Base-by-base conservation (phyloP, 2,888 invertebrate genomes). In the Cremastinae sp. region DNA sequence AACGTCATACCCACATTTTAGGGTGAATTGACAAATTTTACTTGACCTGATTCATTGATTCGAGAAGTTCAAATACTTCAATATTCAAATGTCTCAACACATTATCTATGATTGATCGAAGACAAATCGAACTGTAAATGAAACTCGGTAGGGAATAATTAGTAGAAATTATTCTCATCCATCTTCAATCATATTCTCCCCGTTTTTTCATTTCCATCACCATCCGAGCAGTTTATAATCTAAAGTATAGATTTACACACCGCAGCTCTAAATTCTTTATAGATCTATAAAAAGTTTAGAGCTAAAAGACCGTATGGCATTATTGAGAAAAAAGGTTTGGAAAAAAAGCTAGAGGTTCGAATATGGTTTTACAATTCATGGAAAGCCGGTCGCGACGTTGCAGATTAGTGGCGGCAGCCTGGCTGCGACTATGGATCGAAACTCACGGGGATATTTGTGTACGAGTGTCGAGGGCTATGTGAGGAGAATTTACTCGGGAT, bases 371-470 rank as follows among this genome's bases (percentile, higher is more conserved):
- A 69, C 69, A 64, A 56, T 74, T 64, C 45, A 41, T 43, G 43
- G 69, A 64, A 74, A 58, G 37, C 51, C 51, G 56, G 28, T 66
- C 56, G 66, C 61, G 55, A 43, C 47, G 61, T 61, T 71, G 58
- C 39, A 18, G 55, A 71, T 75, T 65, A 39, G 18, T 49, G 75
- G 70, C 71, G 71, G 61, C 71, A 49, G 75, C 47, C 61, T 71
- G 66, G 66, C 75, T 72, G 65, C 35, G 22, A 64, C 39, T 35
- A 41, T 37, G 66, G 66, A 66, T 75, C 71, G 66, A 68, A 75
- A 68, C 66, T 61, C 49, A 35, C 37, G 41, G 47, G 35, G 45
- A 39, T 51, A 56, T 61, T 39, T 41, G 37, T 61, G 37, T 55
- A 12, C 39, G 20, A 43, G 35, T 39, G 53, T n/a, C 37, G 16